These are phyloP conservation scores for Cavia aperea DNA, from an alignment of 2,113 vertebrate species.

Conservation along the genomic window DNA sequence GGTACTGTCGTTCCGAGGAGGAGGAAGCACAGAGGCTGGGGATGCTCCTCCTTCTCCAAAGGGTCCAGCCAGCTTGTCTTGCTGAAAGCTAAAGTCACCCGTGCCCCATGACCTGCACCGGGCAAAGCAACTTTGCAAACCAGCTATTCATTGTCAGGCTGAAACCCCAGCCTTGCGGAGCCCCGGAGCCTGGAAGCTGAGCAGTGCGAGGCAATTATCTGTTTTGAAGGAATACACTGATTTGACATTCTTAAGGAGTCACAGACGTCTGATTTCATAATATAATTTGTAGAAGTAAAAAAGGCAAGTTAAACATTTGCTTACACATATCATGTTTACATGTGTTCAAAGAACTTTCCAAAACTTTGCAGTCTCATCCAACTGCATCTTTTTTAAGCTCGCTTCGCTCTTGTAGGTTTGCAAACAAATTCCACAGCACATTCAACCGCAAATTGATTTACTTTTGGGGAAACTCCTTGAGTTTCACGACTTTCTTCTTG, in stretches of 20 bases:
- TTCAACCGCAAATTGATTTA: slow-evolving; percentile 74
- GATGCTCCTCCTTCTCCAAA: slow-evolving; percentile 24
- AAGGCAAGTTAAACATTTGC: slow-evolving; percentile 81
- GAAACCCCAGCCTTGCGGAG: slow-evolving; percentile 75
- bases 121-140: slow-evolving; percentile 63
- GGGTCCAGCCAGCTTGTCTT: background rate
- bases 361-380: slow-evolving; percentile 78
- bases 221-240: slow-evolving; percentile 78
- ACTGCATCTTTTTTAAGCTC: slow-evolving; percentile 74
- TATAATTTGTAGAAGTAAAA: slow-evolving; percentile 82
- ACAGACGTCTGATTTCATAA: slow-evolving; percentile 80
- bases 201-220: slow-evolving; percentile 77
- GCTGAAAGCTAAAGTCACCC: background rate
- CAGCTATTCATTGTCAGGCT: slow-evolving; percentile 70
- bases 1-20: slow-evolving; percentile 42
- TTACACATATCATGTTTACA: slow-evolving; percentile 79
- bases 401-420: slow-evolving; percentile 72
- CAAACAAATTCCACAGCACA: slow-evolving; percentile 75
- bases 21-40: background rate
- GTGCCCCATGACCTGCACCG: slow-evolving; percentile 60
- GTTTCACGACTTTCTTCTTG: slow-evolving; percentile 70
- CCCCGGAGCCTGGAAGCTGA: slow-evolving; percentile 72
- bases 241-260: slow-evolving; percentile 83
- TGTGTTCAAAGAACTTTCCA: slow-evolving; percentile 79
- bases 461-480: slow-evolving; percentile 75